Base-by-base conservation (phyloP, 2,797 vertebrate species). In the Oreonectes daqikongensis region DNA sequence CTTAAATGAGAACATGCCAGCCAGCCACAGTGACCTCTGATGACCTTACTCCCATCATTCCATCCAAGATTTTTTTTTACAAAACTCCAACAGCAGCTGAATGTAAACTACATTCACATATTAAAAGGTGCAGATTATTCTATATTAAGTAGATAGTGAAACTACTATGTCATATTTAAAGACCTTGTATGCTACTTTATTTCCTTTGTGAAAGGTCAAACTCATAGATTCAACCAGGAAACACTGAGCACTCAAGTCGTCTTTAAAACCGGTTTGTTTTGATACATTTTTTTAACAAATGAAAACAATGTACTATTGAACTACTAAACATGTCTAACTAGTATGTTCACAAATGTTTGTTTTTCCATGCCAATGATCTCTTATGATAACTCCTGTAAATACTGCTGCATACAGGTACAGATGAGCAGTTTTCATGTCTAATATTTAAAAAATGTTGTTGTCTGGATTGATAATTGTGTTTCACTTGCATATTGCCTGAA, bases 11-110 rank as follows among this genome's bases (percentile, higher is more conserved):
- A 72, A 22, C 15, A 53, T 42, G 28, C 40, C 30, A 8, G 46
- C 57, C 32, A 57, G 57, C 44, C 52, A 38, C 68, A 10, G 42
- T 12, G 17, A 24, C 28, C 72, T 67, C 10, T 32, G 42, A 24
- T 8, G 15, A 53, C 2, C 8, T 57, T 44, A 60, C 52, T 8
- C 26, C 72, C 30, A 50, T 9, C 30, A 79, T 79, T 79, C 78
- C 78, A 17, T 30, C 32, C 20, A 20, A 59, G 24, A 55, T 38
- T 6, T 2, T 50, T 64, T 52, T 15, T 24, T n/a, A 63, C 46
- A 10, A 35, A 35, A 26, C 30, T 40, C 30, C 32, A 64, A 63
- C 57, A 72, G 9, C 11, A n/a, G 3, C 46, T 28, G 32, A 28
- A 40, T 9, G 20, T 38, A 24, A 26, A 18, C 17, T 10, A 20